These are phyloP conservation scores for Papilio glaucus DNA, from an alignment of 1,140 invertebrate species.

Conservation along the genomic window DNA sequence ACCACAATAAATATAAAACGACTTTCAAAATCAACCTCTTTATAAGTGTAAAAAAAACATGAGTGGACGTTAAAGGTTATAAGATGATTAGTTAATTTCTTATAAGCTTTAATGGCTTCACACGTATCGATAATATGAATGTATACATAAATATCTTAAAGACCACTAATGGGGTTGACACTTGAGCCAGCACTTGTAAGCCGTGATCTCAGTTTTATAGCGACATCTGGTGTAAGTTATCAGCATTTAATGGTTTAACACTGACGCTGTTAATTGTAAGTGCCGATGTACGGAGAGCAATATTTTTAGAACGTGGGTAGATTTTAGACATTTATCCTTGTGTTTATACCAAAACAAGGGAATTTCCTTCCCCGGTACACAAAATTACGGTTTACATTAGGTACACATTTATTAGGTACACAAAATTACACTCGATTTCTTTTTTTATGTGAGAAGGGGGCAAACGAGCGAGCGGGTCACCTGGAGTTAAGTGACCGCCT, in stretches of 20 bases:
- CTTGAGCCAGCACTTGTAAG: slow-evolving; percentile 18
- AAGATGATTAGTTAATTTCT: not conserved
- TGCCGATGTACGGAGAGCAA: slow-evolving; percentile 10
- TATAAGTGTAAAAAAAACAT: too few relatives aligned
- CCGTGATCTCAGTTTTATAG: slow-evolving; percentile 12
- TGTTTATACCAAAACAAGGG: not conserved
- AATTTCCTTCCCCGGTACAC: not conserved
- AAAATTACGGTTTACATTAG: too few relatives aligned
- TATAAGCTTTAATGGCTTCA: slow-evolving; percentile 14
- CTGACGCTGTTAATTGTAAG: slow-evolving; percentile 8
- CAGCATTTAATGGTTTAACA: slow-evolving; percentile 19
- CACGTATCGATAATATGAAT: slow-evolving; percentile 23
- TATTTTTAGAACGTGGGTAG: slow-evolving; percentile 27
- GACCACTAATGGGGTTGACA: slow-evolving; percentile 30
- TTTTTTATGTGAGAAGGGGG: too few relatives aligned
- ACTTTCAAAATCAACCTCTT: too few relatives aligned
- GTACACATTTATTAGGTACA: too few relatives aligned
- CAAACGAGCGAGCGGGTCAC: too few relatives aligned
- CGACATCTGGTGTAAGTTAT: slow-evolving; percentile 33
- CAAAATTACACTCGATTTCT: too few relatives aligned
- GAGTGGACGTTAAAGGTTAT: not conserved
- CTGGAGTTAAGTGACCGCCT: too few relatives aligned
- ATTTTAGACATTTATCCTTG: not conserved
- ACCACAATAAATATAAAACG: too few relatives aligned
- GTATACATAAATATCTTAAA: slow-evolving; percentile 28